Percentiles rank a stretch among this genome's conserved stretches.
Conservation (phyloP, 2,797 vertebrate genomes). For the Arnoldichthys spilopterus region DNA sequence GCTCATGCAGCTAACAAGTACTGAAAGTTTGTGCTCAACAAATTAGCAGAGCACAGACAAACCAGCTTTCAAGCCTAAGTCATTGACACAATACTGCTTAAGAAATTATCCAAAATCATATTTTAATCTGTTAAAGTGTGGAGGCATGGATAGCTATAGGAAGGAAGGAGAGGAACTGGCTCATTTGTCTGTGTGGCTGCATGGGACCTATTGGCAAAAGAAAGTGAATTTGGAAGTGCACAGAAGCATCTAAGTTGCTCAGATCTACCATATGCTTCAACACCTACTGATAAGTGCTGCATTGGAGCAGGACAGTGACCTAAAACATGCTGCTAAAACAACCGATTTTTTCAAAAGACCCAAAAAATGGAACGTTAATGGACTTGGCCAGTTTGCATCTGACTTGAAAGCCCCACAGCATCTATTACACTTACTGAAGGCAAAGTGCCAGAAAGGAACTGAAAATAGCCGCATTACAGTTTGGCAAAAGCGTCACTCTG, state of each 20-base stretch:
- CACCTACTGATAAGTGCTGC: not conserved
- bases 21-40: no score
- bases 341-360: not conserved
- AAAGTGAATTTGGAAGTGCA: not conserved
- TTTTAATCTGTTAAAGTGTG: no score
- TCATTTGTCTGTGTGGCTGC: no score
- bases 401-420: not conserved
- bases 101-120: no score
- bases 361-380: not conserved
- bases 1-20: no score
- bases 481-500: not conserved
- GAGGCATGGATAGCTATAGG: no score
- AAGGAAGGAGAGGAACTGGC: no score
- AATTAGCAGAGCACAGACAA: no score
- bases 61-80: no score
- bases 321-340: not conserved
- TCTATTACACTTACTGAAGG: not conserved
- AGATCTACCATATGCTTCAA: not conserved
- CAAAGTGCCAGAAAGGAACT: slow-evolving; percentile 11
- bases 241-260: not conserved
- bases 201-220: not conserved
- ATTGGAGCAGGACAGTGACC: not conserved
- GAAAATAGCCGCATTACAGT: not conserved
- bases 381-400: not conserved
- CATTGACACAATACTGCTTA: no score